Percentiles rank a stretch among this genome's conserved stretches.
Evolutionary conservation across 1,140 invertebrate species (phyloP).

Genomic region (Geopemphigus sp.): DNA sequence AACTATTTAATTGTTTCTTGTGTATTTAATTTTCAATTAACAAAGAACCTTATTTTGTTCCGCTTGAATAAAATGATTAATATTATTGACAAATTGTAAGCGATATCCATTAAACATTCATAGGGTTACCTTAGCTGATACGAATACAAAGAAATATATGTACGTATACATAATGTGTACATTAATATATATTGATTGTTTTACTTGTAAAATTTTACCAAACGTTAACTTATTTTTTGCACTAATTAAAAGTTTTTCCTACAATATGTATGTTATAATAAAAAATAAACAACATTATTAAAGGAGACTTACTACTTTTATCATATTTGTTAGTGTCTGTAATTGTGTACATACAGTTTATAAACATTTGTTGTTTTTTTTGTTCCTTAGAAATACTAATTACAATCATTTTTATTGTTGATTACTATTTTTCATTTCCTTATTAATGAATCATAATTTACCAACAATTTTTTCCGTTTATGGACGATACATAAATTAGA

Average conservation of each 20-base stretch:
- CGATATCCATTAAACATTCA: not conserved
- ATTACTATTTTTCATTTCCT: constrained; percentile 8
- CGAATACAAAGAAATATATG: not conserved
- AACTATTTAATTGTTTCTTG: constrained; percentile 17
- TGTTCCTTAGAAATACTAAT: constrained; percentile 45
- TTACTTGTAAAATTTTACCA: constrained; percentile 25
- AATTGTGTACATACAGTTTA: constrained; percentile 17
- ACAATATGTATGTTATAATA: constrained; percentile 18
- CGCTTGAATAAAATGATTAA: constrained; percentile 41
- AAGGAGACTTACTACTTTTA: constrained; percentile 26
- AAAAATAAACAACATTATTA: constrained; percentile 1
- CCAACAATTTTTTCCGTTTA: not conserved
- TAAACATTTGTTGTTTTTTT: constrained; percentile 22
- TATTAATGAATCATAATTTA: constrained; percentile 21
- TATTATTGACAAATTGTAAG: constrained; percentile 20
- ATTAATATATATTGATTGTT: constrained; percentile 19
- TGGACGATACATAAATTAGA: not conserved
- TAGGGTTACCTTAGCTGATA: constrained; percentile 10
- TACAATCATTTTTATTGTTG: constrained; percentile 42
- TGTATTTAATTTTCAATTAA: constrained; percentile 28
- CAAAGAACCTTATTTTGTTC: constrained; percentile 19
- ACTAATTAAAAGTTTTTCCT: constrained; percentile 32
- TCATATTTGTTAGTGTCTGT: constrained; percentile 23
- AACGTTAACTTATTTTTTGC: constrained; percentile 34
- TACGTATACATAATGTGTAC: not conserved